Percentiles rank a stretch among this genome's conserved stretches.
These are phyloP conservation scores for Diadromus collaris DNA, from an alignment of 2,888 invertebrate species.

Conservation along the genomic window DNA sequence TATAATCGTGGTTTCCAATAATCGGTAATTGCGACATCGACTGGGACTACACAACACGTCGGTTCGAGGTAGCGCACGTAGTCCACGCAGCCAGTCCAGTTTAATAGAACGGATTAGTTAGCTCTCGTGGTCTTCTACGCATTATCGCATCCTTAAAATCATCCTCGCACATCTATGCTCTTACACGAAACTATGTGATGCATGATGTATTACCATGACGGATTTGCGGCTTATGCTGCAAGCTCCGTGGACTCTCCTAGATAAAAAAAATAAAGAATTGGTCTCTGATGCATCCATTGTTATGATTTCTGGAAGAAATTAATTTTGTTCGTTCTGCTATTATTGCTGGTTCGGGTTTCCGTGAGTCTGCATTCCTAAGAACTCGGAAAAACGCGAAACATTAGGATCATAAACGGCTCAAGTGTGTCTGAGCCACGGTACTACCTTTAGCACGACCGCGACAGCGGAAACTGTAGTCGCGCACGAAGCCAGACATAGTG, in stretches of 20 bases:
- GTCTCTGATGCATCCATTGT: neutral
- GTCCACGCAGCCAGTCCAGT: slow-evolving; percentile 13
- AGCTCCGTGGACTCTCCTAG: too few relatives aligned
- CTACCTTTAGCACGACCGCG: slow-evolving; percentile 5
- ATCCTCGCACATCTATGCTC: neutral
- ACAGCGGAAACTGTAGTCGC: slow-evolving; percentile 16
- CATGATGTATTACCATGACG: neutral
- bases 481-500: slow-evolving; percentile 18
- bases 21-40: slow-evolving; percentile 49
- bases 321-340: neutral
- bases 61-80: slow-evolving; percentile 4
- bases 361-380: neutral
- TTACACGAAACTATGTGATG: neutral
- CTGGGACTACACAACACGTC: slow-evolving; percentile 17
- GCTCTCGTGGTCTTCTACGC: neutral
- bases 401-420: slow-evolving; percentile 8
- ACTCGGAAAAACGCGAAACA: neutral
- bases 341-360: neutral
- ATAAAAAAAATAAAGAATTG: neutral
- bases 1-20: slow-evolving; percentile 43
- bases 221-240: too few relatives aligned
- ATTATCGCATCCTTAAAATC: slow-evolving; percentile 31
- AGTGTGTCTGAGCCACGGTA: slow-evolving; percentile 27
- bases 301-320: neutral
- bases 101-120: slow-evolving; percentile 13